Evolutionary conservation across 2,888 invertebrate genomes (phyloP).

Genomic region (Dryobotodes eremita): DNA sequence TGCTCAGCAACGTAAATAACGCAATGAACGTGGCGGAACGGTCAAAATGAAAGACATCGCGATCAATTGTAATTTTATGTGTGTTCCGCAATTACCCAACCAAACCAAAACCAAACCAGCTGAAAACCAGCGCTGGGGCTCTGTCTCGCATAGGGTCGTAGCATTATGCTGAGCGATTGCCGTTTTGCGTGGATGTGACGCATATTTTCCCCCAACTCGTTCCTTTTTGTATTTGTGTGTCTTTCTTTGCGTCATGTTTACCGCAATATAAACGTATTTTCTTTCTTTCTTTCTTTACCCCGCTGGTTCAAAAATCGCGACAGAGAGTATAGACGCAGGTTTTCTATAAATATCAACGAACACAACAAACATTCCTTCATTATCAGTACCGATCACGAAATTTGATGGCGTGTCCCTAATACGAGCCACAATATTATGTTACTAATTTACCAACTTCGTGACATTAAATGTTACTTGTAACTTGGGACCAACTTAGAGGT

Average conservation of each 20-base stretch:
- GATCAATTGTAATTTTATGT: background rate
- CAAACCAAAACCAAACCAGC: no score
- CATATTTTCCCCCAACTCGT: no score
- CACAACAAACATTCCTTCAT: conserved; percentile 4
- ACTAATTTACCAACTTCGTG: conserved; percentile 58
- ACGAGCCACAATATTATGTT: conserved; percentile 57
- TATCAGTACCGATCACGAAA: conserved; percentile 15
- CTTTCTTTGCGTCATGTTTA: no score
- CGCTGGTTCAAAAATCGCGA: background rate
- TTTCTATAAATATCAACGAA: background rate
- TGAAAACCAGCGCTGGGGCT: no score
- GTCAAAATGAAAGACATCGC: background rate
- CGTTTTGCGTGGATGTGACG: no score
- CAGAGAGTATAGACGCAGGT: background rate
- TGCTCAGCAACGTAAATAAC: background rate
- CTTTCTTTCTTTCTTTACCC: no score
- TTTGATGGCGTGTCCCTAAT: conserved; percentile 57
- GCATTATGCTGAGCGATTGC: no score
- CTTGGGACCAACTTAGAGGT: conserved; percentile 53
- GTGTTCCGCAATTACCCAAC: background rate
- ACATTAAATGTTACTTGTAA: conserved; percentile 58
- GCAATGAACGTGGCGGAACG: background rate
- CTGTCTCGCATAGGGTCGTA: no score
- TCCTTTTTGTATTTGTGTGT: no score
- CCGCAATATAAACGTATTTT: no score